Conservation (phyloP, 2,113 vertebrate genomes). For the Megalops atlanticus region DNA sequence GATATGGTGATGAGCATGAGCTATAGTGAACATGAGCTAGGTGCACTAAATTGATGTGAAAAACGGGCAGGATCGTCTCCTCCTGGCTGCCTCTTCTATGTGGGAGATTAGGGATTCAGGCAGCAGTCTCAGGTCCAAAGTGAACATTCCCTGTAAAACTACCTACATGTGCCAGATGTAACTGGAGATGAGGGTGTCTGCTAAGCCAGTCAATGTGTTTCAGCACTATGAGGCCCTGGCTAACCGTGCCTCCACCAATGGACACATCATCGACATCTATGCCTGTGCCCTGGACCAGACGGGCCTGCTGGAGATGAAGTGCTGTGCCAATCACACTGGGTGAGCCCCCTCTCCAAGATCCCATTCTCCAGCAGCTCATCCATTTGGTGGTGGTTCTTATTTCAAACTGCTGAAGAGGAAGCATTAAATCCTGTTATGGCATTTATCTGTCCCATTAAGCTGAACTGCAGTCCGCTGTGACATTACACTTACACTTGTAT, state of each 20-base stretch:
- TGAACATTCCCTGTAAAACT: background rate
- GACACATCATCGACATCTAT: constrained; percentile 96
- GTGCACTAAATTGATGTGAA: no score
- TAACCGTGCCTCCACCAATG: constrained; percentile 84
- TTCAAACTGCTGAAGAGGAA: no score
- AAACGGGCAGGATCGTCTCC: no score
- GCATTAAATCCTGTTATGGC: background rate
- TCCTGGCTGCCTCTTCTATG: no score
- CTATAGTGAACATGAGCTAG: no score
- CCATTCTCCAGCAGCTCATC: background rate
- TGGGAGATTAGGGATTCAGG: no score
- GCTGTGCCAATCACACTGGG: constrained; percentile 93
- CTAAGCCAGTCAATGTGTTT: constrained; percentile 21
- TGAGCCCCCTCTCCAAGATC: constrained; percentile 46
- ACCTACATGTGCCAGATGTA: background rate
- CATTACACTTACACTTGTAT: no score
- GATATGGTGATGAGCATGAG: no score
- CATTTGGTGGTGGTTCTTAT: no score
- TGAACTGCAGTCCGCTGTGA: background rate
- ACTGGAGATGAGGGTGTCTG: background rate
- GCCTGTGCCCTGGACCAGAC: constrained; percentile 95
- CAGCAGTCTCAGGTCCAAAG: background rate
- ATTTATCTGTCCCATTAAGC: background rate
- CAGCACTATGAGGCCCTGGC: constrained; percentile 94
- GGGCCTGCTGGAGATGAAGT: constrained; percentile 96